Evolutionary conservation across 1,140 invertebrate genomes (phyloP).

Genomic region (Pseudomyrmex sp.): DNA sequence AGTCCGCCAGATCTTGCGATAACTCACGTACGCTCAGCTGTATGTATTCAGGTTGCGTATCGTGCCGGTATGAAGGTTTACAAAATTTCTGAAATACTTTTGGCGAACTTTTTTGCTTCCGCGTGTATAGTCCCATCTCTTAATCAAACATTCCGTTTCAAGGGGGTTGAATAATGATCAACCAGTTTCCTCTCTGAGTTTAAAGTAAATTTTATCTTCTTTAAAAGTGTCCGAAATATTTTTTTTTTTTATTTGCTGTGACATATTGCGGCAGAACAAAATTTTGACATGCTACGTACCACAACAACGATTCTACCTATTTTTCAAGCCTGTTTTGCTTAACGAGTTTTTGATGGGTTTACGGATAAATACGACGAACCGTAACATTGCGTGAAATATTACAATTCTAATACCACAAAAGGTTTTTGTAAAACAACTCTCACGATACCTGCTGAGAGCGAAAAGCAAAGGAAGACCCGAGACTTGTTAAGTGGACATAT

Average conservation of each 20-base stretch:
- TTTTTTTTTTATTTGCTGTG: background rate
- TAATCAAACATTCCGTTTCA: background rate
- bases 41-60: constrained; percentile 47
- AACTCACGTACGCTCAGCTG: constrained; percentile 52
- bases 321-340: background rate
- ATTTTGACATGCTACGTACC: background rate
- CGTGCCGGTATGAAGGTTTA: constrained; percentile 6
- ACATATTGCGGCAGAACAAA: background rate
- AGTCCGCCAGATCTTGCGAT: constrained; percentile 65
- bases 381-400: constrained; percentile 52
- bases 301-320: background rate
- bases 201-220: too few species aligned
- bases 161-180: background rate
- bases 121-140: background rate
- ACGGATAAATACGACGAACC: background rate
- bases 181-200: background rate
- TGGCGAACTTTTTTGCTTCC: constrained; percentile 10
- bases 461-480: constrained; percentile 13
- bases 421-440: background rate
- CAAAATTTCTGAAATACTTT: constrained; percentile 26
- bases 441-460: constrained; percentile 46
- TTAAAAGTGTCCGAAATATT: background rate
- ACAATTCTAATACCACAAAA: constrained; percentile 31
- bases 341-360: constrained; percentile 25
- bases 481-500: constrained; percentile 26